Base-by-base conservation (phyloP, 2,888 invertebrate species). In the Aphelenchoides bicaudatus region DNA sequence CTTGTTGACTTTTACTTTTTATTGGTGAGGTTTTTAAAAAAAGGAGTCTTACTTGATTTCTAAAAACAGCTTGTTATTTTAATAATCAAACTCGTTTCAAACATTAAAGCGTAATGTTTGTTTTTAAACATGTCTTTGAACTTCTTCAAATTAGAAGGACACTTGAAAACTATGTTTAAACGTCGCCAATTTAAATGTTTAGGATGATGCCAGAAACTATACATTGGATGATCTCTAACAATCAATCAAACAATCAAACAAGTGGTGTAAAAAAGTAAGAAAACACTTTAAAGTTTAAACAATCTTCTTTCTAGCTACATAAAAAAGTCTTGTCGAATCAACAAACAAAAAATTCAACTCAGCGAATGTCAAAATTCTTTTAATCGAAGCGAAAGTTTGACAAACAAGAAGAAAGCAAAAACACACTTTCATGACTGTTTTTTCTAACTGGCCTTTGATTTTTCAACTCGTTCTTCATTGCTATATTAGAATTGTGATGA, bases 401-500 rank as follows among this genome's bases (percentile, higher is more conserved):
- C 31, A 16, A 23, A 62, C 23, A 25, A 50, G 39, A 19, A 34
- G 54, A 16, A 48, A 39, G n/a, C 61, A 64, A 29, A n/a, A n/a
- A n/a, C n/a, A n/a, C n/a, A 59, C 61, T 6, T 55, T 65, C 27
- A 8, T 74, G 5, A 68, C 69, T 47, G 52, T 71, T 16, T 67
- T 70, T 46, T 39, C 39, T 8, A 46, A 54, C 30, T 62, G 62
- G 6, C 39, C 59, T 1, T 59, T 75, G 16, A 48, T 72, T 5
- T 59, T 72, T 16, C 69, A 73, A 46, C 48, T 75, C 13, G 6
- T 69, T 10, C 46, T 75, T 6, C 70, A 72, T 34, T 68, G 72
- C 19, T 71, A 61, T 39, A 65, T 75, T 52, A 74, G 74, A 59
- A 65, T 71, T n/a, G 68, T 68, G 3, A 73, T 77, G 70, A 74